A percentile compares a stretch with the other conserved stretches of the same genome.
Evolutionary conservation across 2,797 vertebrate species (phyloP).

Genomic region (Amblyopsis hoosieri): DNA sequence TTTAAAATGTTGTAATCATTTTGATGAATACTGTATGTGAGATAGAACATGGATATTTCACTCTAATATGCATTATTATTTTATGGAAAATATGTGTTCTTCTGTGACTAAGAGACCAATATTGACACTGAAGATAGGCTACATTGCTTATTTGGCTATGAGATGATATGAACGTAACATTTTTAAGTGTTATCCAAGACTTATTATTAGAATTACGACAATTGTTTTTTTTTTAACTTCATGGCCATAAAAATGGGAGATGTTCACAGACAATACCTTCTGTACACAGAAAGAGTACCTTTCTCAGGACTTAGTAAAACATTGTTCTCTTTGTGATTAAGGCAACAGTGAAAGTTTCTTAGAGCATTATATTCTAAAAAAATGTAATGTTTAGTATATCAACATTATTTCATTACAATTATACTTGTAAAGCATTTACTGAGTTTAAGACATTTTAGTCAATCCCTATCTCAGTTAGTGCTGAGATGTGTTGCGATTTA

Average conservation of each 20-base stretch:
- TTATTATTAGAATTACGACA: background rate
- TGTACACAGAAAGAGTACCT: too few species aligned
- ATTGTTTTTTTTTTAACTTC: background rate
- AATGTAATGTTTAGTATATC: slow-evolving; percentile 2
- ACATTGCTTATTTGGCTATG: too few species aligned
- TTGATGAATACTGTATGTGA: too few species aligned
- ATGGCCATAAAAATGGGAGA: too few species aligned
- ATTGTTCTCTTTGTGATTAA: too few species aligned
- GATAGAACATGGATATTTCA: slow-evolving; percentile 11
- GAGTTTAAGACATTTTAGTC: slow-evolving; percentile 15
- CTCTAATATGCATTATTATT: slow-evolving; percentile 21
- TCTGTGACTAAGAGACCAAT: slow-evolving; percentile 6
- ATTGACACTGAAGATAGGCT: background rate
- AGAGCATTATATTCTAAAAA: too few species aligned
- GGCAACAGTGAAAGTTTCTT: too few species aligned
- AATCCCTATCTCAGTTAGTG: slow-evolving; percentile 33
- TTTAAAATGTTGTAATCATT: too few species aligned
- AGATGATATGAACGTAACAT: too few species aligned
- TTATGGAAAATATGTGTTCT: slow-evolving; percentile 7
- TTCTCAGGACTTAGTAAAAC: too few species aligned
- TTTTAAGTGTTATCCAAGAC: background rate
- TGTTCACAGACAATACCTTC: too few species aligned
- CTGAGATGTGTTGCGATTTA: slow-evolving; percentile 20
- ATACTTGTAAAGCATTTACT: slow-evolving; percentile 38
- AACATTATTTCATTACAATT: slow-evolving; percentile 9